Base-by-base conservation (phyloP, 1,140 invertebrate genomes). In the Meteorus sp. region DNA sequence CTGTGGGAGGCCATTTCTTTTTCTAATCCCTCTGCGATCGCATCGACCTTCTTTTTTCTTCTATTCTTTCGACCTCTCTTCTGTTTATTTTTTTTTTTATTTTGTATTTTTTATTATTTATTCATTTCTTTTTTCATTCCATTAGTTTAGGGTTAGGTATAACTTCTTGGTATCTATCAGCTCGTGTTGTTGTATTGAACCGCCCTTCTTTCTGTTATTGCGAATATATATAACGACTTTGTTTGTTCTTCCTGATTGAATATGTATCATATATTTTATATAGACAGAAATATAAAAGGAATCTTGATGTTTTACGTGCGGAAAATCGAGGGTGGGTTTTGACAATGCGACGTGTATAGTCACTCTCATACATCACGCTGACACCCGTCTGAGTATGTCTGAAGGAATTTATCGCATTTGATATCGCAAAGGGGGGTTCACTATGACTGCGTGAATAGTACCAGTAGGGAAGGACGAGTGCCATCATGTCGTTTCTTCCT, bases 351-450 rank as follows among this genome's bases (percentile, higher is more conserved):
- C 58, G 56, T 61, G n/a, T n/a, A n/a, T 60, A 55, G 51, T 61
- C 57, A 60, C 57, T 59, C 68, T 71, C 70, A 66, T 76, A 71
- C 67, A 76, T 76, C 71, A 75, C 48, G 55, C 51, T 71, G 70
- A 73, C 70, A 71, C 64, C 70, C 68, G 69, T 73, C 71, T 69
- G 66, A 71, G 63, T 60, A 67, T 64, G 64, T 71, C 72, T 67
- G 57, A 52, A 58, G 60, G 65, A 70, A 75, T 77, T 77, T 76
- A 76, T 75, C 69, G 70, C 60, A 66, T 72, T 75, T 75, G 69
- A 66, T 73, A 68, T 69, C 56, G 41, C 60, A 31, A 60, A 64
- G 70, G n/a, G n/a, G n/a, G 73, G 73, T 68, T 73, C 64, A 63
- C 58, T 59, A 13, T 11, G 20, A 33, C 22, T n/a, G 27, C 27